These are phyloP conservation scores for Rugalucina vietnamica DNA, from an alignment of 2,888 invertebrate species.

Conservation along the genomic window DNA sequence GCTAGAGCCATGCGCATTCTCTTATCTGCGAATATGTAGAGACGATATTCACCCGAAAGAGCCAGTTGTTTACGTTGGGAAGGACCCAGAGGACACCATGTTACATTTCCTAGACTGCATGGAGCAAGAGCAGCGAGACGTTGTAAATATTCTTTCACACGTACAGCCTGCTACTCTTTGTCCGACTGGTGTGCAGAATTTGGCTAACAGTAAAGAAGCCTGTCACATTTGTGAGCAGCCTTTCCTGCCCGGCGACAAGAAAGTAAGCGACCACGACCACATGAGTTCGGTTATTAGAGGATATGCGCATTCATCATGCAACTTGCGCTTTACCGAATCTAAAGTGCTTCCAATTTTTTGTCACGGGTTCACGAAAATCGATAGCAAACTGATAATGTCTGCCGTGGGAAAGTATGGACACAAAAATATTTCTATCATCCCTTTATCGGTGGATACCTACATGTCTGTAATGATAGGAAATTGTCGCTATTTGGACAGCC, in stretches of 20 bases:
- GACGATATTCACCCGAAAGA: neutral
- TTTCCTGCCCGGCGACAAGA: neutral
- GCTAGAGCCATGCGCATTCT: neutral
- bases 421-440: neutral
- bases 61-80: neutral
- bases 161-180: neutral
- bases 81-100: neutral
- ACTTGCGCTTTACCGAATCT: slow-evolving; percentile 6
- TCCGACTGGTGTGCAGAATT: neutral
- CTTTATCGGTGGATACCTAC: slow-evolving; percentile 10
- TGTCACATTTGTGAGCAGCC: neutral
- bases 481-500: slow-evolving; percentile 9
- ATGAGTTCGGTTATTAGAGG: neutral
- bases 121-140: neutral
- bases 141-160: neutral
- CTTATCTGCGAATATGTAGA: neutral
- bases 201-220: neutral
- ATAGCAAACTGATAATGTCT: slow-evolving; percentile 1
- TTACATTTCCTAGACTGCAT: neutral
- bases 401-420: neutral
- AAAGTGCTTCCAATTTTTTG: neutral
- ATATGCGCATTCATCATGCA: neutral
- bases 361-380: neutral
- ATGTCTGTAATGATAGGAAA: neutral
- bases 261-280: neutral